phyloP scores from a whole-genome alignment of 2,797 vertebrate species.

The Gallinago nigripennis region DNA sequence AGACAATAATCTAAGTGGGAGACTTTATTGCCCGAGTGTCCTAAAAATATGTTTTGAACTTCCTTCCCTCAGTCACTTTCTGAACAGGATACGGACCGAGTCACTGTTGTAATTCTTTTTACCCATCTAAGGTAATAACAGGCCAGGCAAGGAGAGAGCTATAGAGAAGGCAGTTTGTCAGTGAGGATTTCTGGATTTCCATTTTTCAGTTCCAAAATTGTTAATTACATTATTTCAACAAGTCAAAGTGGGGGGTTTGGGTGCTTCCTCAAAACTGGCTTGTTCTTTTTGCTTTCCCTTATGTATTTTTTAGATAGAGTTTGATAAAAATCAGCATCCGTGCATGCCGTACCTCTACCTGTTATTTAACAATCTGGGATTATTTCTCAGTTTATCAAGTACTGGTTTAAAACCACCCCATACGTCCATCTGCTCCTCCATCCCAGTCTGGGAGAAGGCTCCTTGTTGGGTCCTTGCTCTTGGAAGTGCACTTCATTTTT shows the following conservation, averaged over 20 bases:
- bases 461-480: no score
- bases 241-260: not conserved
- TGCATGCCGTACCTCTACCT: not conserved
- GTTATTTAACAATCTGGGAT: not conserved
- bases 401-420: not conserved
- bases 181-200: not conserved
- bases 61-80: not conserved
- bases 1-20: not conserved
- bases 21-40: conserved; percentile 18
- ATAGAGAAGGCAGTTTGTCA: not conserved
- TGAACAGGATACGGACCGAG: not conserved
- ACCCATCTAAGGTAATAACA: not conserved
- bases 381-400: not conserved
- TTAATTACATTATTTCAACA: not conserved
- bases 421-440: not conserved
- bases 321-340: not conserved
- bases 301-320: not conserved
- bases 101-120: not conserved
- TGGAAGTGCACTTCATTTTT: not conserved
- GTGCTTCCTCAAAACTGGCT: not conserved
- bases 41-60: conserved; percentile 10
- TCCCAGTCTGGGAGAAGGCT: not conserved
- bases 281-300: not conserved
- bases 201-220: not conserved
- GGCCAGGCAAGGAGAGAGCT: not conserved